These are phyloP conservation scores for Drosophila jambulina DNA, from an alignment of 1,140 invertebrate species.

Conservation along the genomic window DNA sequence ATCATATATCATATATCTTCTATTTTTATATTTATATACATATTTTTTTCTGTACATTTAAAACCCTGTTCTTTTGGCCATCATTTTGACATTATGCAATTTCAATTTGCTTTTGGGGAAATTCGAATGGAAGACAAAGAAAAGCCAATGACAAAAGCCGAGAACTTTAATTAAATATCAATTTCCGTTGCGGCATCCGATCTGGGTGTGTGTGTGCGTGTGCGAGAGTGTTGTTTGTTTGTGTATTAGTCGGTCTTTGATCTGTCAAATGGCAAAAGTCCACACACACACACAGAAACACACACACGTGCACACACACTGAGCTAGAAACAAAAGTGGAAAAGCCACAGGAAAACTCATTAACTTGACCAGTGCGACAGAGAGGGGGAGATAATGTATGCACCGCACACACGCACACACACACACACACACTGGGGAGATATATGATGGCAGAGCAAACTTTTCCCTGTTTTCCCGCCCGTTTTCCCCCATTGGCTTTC, in stretches of 20 bases:
- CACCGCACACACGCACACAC: conserved; percentile 32
- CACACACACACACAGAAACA: background rate
- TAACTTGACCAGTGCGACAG: conserved; percentile 58
- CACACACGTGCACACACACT: background rate
- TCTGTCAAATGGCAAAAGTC: conserved; percentile 48
- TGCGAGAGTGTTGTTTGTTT: conserved; percentile 16
- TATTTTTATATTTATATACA: background rate
- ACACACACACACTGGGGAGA: conserved; percentile 51
- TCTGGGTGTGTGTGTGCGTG: conserved; percentile 6
- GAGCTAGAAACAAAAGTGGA: conserved; percentile 34
- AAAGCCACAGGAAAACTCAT: conserved; percentile 72
- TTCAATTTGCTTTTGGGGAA: conserved; percentile 39
- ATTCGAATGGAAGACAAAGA: conserved; percentile 25
- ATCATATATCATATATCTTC: no score
- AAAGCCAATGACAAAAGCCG: conserved; percentile 39
- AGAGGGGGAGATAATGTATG: conserved; percentile 60
- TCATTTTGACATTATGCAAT: conserved; percentile 38
- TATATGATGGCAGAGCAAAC: conserved; percentile 64
- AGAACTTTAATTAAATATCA: conserved; percentile 80
- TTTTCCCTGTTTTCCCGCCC: conserved; percentile 36
- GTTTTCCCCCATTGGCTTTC: background rate
- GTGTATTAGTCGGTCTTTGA: conserved; percentile 61
- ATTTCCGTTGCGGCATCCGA: conserved; percentile 64
- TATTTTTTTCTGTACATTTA: background rate
- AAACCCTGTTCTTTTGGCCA: background rate